These are phyloP conservation scores for Saguinus imperator DNA, from an alignment of 2,113 vertebrate species.

Conservation along the genomic window DNA sequence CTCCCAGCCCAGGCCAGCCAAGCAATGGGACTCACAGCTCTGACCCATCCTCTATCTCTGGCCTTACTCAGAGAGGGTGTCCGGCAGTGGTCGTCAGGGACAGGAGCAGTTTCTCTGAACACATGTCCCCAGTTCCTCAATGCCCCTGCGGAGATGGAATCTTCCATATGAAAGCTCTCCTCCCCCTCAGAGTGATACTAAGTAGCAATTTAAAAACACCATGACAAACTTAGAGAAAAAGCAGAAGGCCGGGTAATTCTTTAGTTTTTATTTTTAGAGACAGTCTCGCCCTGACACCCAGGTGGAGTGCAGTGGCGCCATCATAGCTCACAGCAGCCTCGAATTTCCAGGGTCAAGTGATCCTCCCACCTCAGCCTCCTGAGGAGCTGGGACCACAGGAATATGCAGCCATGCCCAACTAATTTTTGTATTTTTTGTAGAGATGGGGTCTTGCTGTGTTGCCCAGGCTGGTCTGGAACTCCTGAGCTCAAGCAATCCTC, in stretches of 20 bases:
- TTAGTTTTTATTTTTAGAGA: background rate
- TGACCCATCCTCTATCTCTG: background rate
- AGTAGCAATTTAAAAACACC: background rate
- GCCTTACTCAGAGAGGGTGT: background rate
- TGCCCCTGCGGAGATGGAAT: background rate
- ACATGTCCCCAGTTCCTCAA: rapidly evolving
- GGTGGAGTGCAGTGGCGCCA: too few relatives aligned
- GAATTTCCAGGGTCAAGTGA: too few relatives aligned
- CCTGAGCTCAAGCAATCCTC: too few relatives aligned
- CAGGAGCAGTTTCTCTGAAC: background rate
- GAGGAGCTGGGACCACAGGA: too few relatives aligned
- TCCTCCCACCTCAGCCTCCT: too few relatives aligned
- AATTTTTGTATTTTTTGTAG: too few relatives aligned
- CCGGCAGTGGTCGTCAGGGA: background rate
- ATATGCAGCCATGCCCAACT: too few relatives aligned
- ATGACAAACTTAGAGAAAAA: rapidly evolving
- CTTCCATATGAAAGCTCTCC: background rate
- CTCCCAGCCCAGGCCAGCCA: rapidly evolving
- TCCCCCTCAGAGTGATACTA: background rate
- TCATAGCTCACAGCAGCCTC: too few relatives aligned
- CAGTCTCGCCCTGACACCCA: too few relatives aligned
- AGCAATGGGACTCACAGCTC: too few relatives aligned
- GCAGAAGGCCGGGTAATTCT: background rate
- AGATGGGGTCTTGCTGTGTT: too few relatives aligned
- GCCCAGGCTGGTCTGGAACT: too few relatives aligned